Base-by-base conservation (phyloP, 2,888 invertebrate species). In the Eurytoma californica region DNA sequence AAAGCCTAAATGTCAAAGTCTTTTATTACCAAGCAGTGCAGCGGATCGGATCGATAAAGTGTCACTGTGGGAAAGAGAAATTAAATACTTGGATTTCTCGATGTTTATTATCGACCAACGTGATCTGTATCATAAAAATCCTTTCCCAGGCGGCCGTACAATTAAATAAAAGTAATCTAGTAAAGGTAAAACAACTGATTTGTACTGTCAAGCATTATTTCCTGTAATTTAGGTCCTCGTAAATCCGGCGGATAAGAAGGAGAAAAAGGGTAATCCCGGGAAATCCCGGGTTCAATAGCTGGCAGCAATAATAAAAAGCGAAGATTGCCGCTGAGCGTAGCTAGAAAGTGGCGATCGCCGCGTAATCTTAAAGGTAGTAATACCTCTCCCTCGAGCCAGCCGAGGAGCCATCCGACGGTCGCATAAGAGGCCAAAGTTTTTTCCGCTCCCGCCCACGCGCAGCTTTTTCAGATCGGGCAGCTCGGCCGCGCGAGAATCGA, bases 341-440 rank as follows among this genome's bases (percentile, higher is more conserved):
- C 53, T 55, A 30, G 53, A 63, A 70, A 69, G 69, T 63, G 55
- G 39, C 57, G 69, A 76, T 69, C 63, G 51, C 61, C 60, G 18
- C 28, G 49, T 53, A 61, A 68, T 61, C 51, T 69, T 58, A 18
- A 47, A 13, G 39, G 30, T 7, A 18, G 24, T 30, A 73, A 24
- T 18, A 20, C 47, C 39, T 3, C 12, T n/a, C 49, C 12, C 20
- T 39, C 53, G 7, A 28, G 1, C 30, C 9, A 30, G 16, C 30
- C 39, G 28, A 16, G 4, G 61, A 61, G 39, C 39, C 39, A 39
- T 30, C n/a, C 24, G 30, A n/a, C 61, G 57, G 20, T n/a, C 57
- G 57, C 57, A 18, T 20, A 20, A 18, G 14, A 53, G 53, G 14
- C 14, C 39, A 47, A 39, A n/a, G 39, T 20, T 55, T 65, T 47